A percentile compares a stretch with the other conserved stretches of the same genome.
Conservation (phyloP, 2,797 vertebrate genomes). For the Hozukius guyotensis region DNA sequence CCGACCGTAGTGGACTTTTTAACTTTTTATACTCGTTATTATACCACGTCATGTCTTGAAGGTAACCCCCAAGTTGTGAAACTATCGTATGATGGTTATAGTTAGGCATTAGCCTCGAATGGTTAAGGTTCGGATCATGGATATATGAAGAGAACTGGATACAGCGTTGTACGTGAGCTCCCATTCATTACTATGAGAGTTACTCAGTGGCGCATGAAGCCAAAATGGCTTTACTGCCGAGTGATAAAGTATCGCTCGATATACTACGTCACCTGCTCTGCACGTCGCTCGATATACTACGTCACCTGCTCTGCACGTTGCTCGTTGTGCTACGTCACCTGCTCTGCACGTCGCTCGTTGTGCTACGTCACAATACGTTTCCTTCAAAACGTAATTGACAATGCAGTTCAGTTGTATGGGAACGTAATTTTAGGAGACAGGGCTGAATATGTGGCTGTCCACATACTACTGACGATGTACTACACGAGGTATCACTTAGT, state of each 20-base stretch:
- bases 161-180: accelerated
- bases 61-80: no score
- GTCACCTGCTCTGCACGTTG: background rate
- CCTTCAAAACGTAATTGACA: no score
- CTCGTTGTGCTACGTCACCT: background rate
- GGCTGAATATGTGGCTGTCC: background rate
- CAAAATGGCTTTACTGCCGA: background rate
- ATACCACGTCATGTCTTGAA: no score
- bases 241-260: background rate
- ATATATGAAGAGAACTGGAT: no score
- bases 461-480: background rate
- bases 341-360: background rate
- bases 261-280: background rate
- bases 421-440: background rate
- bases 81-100: no score
- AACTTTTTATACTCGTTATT: background rate
- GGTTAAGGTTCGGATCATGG: no score
- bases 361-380: background rate
- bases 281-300: background rate
- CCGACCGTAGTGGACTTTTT: background rate
- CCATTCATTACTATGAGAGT: no score
- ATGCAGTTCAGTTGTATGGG: no score
- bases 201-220: background rate
- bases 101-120: no score
- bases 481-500: background rate